phyloP scores from a whole-genome alignment of 2,888 invertebrate species.

The Clanis bilineata region DNA sequence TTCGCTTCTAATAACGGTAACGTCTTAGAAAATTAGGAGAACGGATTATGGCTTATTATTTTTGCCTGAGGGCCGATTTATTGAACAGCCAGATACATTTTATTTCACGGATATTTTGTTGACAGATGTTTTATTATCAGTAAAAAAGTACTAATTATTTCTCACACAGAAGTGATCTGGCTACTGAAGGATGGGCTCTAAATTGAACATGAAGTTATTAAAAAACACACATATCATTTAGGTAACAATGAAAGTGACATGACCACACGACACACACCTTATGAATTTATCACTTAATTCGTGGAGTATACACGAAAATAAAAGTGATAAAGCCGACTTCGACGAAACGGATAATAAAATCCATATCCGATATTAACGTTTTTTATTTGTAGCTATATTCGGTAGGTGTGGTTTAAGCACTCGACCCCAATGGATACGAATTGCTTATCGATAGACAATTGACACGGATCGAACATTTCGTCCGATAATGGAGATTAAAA shows the following conservation, averaged over 20 bases:
- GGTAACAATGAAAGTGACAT: neutral
- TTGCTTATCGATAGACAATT: constrained; percentile 30
- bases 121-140: too few species aligned
- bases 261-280: neutral
- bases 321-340: neutral
- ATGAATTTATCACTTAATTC: neutral
- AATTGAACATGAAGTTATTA: too few species aligned
- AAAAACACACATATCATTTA: neutral
- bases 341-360: neutral
- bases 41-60: too few species aligned
- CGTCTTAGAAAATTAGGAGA: too few species aligned
- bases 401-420: constrained; percentile 29
- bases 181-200: too few species aligned
- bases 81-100: too few species aligned
- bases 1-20: too few species aligned
- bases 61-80: too few species aligned
- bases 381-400: constrained; percentile 23
- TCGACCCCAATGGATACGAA: constrained; percentile 30
- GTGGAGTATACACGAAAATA: neutral
- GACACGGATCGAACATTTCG: constrained; percentile 29
- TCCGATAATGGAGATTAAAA: constrained; percentile 35
- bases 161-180: too few species aligned
- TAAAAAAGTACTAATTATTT: too few species aligned
- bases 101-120: too few species aligned
- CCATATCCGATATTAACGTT: constrained; percentile 19